Percentiles rank a stretch among this genome's conserved stretches.
phyloP scores from a whole-genome alignment of 2,113 vertebrate genomes.

The Cacatua alba region DNA sequence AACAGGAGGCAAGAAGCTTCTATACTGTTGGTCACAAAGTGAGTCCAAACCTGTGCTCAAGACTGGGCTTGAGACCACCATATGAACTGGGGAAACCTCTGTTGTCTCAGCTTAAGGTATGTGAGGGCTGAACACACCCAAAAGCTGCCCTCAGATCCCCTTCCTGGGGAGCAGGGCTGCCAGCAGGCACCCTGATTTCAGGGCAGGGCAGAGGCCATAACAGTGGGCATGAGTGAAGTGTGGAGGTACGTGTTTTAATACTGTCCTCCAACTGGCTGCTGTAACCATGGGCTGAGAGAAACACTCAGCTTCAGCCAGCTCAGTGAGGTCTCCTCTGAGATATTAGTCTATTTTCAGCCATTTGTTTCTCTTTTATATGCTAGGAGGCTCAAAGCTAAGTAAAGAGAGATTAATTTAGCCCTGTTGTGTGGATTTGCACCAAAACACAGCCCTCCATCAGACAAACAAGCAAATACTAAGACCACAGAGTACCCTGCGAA shows the following conservation, averaged over 20 bases:
- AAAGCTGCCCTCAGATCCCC: not conserved
- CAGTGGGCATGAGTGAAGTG: not conserved
- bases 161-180: not conserved
- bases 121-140: not conserved
- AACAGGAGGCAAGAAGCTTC: not conserved
- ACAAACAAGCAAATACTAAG: not conserved
- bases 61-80: not conserved
- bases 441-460: not conserved
- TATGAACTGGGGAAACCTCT: not conserved
- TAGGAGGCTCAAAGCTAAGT: not conserved
- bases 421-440: not conserved
- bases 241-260: not conserved
- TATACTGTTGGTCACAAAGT: not conserved
- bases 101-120: not conserved
- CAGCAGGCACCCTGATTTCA: not conserved
- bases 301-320: not conserved
- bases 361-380: not conserved
- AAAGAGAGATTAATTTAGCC: not conserved
- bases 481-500: not conserved
- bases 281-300: not conserved
- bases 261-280: not conserved
- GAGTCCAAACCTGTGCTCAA: not conserved
- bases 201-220: not conserved
- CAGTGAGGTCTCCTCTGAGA: not conserved
- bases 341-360: not conserved